Evolutionary conservation across 2,113 vertebrate species (phyloP).

Genomic region (Oryzias celebensis): DNA sequence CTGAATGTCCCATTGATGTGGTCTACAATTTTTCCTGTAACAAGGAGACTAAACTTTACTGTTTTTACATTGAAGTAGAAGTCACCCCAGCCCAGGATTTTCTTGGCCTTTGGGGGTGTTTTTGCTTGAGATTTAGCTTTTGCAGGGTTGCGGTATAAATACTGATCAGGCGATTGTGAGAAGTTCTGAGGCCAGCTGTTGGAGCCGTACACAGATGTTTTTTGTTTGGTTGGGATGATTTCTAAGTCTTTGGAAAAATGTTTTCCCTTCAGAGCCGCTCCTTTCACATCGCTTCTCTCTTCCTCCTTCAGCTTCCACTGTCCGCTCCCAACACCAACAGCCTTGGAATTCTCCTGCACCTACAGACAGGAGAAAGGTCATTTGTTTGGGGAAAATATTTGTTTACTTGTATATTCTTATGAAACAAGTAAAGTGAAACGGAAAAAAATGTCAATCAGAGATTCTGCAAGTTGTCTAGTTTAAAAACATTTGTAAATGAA

Average conservation of each 20-base stretch:
- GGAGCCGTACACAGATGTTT: constrained; percentile 53
- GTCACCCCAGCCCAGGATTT: constrained; percentile 80
- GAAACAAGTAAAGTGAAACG: background rate
- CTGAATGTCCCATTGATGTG: constrained; percentile 81
- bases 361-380: constrained; percentile 17
- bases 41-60: constrained; percentile 77
- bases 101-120: constrained; percentile 73
- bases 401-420: background rate
- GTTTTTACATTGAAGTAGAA: constrained; percentile 80
- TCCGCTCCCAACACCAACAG: constrained; percentile 29
- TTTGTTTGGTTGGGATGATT: constrained; percentile 69
- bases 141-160: constrained; percentile 48
- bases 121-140: constrained; percentile 66
- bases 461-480: no score
- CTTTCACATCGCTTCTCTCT: constrained; percentile 21
- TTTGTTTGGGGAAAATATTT: background rate
- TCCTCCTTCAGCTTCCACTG: constrained; percentile 23
- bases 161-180: constrained; percentile 65
- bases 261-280: constrained; percentile 59
- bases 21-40: constrained; percentile 80
- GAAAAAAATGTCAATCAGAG: no score
- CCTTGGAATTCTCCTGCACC: constrained; percentile 55
- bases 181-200: constrained; percentile 68
- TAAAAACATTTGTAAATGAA: no score
- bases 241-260: constrained; percentile 66